These are phyloP conservation scores for Phrynocephalus guinanensis DNA, from an alignment of 2,797 vertebrate genomes.

Conservation along the genomic window DNA sequence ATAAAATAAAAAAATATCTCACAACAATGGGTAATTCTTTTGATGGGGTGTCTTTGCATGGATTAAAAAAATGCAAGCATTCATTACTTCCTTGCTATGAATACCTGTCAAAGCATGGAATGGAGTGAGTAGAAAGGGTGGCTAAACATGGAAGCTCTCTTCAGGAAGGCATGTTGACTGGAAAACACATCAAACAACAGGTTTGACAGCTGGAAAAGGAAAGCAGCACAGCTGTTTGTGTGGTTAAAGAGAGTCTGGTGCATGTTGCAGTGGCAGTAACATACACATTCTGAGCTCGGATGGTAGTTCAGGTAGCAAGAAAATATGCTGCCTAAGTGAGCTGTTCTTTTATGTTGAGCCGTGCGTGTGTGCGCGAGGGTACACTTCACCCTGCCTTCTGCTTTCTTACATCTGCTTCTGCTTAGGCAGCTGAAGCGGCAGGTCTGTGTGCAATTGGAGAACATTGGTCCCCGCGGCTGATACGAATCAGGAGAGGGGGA, in stretches of 20 bases:
- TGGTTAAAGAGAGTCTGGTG: background rate
- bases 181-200: conserved; percentile 14
- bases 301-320: conserved; percentile 39
- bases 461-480: conserved; percentile 47
- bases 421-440: conserved; percentile 58
- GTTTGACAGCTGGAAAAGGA: conserved; percentile 8
- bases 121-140: background rate
- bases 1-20: too few species aligned
- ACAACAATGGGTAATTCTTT: too few species aligned
- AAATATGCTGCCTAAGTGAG: background rate
- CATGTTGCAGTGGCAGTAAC: background rate
- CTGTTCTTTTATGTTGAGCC: conserved; percentile 32
- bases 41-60: too few species aligned
- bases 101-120: background rate
- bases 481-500: conserved; percentile 37
- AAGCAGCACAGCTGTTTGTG: background rate
- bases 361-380: background rate
- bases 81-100: background rate
- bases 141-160: background rate
- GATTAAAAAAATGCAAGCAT: too few species aligned
- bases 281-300: conserved; percentile 21
- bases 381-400: conserved; percentile 28
- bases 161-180: background rate
- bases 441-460: conserved; percentile 44
- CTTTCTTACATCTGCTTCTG: conserved; percentile 67